A percentile compares a stretch with the other conserved stretches of the same genome.
These are phyloP conservation scores for Antedon bifida DNA, from an alignment of 35 echinoderm and acorn worm genomes.

Conservation along the genomic window DNA sequence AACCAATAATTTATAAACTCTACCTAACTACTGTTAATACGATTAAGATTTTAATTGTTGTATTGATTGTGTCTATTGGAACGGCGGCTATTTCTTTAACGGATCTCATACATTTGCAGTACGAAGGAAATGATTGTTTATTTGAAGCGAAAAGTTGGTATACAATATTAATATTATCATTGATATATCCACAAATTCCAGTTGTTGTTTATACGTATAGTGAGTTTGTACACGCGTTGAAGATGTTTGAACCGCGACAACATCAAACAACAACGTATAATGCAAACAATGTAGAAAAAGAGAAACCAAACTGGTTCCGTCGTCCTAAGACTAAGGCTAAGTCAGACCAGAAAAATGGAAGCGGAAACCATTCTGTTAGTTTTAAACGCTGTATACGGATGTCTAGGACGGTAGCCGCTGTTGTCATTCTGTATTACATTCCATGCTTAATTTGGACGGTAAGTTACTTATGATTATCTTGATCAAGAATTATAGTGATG, in stretches of 20 bases:
- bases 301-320: background rate
- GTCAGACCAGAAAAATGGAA: background rate
- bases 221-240: background rate
- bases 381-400: background rate
- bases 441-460: background rate
- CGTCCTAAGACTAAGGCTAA: background rate
- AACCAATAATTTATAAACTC: background rate
- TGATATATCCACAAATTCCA: background rate
- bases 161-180: background rate
- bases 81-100: background rate
- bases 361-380: background rate
- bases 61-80: background rate
- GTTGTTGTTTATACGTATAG: background rate
- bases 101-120: background rate
- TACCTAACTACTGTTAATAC: background rate
- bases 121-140: background rate
- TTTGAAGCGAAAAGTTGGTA: background rate
- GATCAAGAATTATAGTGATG: no score
- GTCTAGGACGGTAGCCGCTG: background rate
- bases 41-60: background rate
- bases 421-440: background rate
- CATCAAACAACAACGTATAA: background rate
- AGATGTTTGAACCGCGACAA: background rate
- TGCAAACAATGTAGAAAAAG: background rate
- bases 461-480: background rate